A percentile compares a stretch with the other conserved stretches of the same genome.
Evolutionary conservation across 2,888 invertebrate genomes (phyloP).

Genomic region (Chironomus tentans): DNA sequence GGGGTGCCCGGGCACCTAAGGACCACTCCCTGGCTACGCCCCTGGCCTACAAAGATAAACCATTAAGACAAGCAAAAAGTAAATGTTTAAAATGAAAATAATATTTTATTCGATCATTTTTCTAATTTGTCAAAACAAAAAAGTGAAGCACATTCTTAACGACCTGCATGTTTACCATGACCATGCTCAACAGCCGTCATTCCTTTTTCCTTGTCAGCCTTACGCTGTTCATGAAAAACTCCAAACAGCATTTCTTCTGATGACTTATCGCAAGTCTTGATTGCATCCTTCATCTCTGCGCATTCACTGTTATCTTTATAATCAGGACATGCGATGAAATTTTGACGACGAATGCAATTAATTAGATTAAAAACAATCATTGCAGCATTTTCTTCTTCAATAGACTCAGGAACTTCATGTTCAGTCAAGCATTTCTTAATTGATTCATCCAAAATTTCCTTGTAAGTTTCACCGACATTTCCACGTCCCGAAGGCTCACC

Average conservation of each 20-base stretch:
- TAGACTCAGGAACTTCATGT: not conserved
- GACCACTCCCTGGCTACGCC: no score
- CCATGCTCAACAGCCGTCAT: not conserved
- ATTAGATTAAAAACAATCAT: not conserved
- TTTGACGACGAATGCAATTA: not conserved
- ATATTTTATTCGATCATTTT: no score
- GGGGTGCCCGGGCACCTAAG: no score
- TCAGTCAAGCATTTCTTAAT: not conserved
- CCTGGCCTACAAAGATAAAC: no score
- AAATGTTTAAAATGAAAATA: no score
- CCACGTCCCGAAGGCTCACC: not conserved
- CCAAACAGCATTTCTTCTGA: not conserved
- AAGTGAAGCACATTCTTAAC: not conserved
- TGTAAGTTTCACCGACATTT: not conserved
- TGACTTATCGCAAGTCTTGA: not conserved
- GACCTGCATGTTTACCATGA: not conserved
- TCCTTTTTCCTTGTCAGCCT: not conserved
- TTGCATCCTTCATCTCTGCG: not conserved
- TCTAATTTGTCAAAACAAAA: not conserved
- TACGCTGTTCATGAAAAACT: not conserved
- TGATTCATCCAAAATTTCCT: not conserved
- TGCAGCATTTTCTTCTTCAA: not conserved
- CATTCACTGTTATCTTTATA: not conserved
- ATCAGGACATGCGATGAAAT: not conserved
- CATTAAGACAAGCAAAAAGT: no score